A percentile compares a stretch with the other conserved stretches of the same genome.
Conservation (phyloP, 2,113 vertebrate genomes). For the Furnarius figulus region DNA sequence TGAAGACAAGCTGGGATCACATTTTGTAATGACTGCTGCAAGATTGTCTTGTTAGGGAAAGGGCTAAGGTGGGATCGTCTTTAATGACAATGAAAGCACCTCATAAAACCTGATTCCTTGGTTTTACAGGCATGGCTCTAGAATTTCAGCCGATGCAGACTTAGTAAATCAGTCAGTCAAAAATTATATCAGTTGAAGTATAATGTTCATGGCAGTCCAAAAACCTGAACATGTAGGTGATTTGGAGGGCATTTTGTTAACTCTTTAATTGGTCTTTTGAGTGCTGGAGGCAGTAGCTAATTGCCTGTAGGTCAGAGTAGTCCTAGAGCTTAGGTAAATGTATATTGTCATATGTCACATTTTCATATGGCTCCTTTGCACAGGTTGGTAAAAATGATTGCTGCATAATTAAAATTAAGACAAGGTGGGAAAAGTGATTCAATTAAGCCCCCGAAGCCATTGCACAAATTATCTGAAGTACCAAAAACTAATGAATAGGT, state of each 20-base stretch:
- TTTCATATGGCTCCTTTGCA: constrained; percentile 75
- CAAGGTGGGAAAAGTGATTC: constrained; percentile 77
- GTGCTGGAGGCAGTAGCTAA: constrained; percentile 76
- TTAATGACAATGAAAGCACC: constrained; percentile 79
- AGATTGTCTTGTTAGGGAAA: constrained; percentile 80
- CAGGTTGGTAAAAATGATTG: constrained; percentile 77
- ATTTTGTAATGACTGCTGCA: constrained; percentile 70
- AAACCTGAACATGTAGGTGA: constrained; percentile 77
- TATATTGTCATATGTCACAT: constrained; percentile 83
- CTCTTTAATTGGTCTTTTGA: constrained; percentile 82
- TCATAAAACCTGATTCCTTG: constrained; percentile 74
- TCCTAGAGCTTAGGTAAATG: constrained; percentile 78
- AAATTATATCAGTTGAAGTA: constrained; percentile 75
- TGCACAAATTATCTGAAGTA: constrained; percentile 77
- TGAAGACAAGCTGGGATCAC: constrained; percentile 75
- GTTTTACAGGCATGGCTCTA: constrained; percentile 75
- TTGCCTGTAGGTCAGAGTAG: constrained; percentile 80
- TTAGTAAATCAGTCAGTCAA: constrained; percentile 82
- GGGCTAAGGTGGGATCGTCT: constrained; percentile 77
- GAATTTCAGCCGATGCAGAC: constrained; percentile 72
- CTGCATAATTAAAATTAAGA: constrained; percentile 82
- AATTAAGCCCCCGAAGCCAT: constrained; percentile 76
- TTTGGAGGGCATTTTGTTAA: constrained; percentile 83
- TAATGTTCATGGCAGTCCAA: constrained; percentile 76
- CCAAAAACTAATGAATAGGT: constrained; percentile 77